Evolutionary conservation across 1,140 invertebrate genomes (phyloP).

Genomic region (Dinoponera quadriceps): DNA sequence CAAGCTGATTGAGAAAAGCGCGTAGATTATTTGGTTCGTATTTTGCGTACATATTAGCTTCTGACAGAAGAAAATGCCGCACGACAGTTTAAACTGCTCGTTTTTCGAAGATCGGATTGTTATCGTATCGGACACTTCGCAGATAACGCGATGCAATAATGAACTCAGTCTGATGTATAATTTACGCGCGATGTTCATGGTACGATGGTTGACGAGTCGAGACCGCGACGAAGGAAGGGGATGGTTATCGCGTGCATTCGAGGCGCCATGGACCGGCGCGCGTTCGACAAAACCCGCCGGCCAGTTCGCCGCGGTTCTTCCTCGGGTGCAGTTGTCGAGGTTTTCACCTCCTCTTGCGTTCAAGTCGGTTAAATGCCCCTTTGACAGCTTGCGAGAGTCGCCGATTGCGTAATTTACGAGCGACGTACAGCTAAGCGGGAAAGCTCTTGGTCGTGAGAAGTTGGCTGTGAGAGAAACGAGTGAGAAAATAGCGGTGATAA

Average conservation of each 20-base stretch:
- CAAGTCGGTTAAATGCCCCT: not conserved
- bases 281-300: not conserved
- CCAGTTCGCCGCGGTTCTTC: constrained; percentile 31
- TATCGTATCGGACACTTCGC: not conserved
- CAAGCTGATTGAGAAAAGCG: constrained; percentile 24
- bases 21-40: not conserved
- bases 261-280: constrained; percentile 10
- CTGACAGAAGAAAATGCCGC: not conserved
- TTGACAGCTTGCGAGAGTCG: not conserved
- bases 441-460: not conserved
- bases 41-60: not conserved
- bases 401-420: not conserved
- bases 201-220: not conserved
- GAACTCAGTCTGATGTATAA: not conserved
- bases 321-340: not conserved
- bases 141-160: constrained; percentile 24
- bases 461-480: not conserved
- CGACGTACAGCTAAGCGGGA: not conserved
- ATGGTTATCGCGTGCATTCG: not conserved
- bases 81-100: constrained; percentile 1
- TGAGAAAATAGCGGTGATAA: not conserved
- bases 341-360: not conserved
- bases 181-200: not conserved
- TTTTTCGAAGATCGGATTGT: not conserved
- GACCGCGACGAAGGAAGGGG: constrained; percentile 13